Conservation (phyloP, 2,797 vertebrate species). For the Orestias chungarensis region DNA sequence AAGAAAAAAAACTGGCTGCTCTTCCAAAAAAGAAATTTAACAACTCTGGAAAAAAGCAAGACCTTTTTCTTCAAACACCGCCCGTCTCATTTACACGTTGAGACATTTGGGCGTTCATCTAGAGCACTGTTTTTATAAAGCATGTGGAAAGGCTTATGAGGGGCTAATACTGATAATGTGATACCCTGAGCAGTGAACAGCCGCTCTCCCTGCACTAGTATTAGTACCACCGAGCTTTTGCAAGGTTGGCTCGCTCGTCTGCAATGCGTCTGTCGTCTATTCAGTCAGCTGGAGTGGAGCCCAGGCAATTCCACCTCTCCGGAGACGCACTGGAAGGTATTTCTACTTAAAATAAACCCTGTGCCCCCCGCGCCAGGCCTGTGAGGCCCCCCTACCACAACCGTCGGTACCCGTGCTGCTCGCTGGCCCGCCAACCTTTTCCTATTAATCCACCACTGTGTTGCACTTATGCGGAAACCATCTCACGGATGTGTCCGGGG, state of each 20-base stretch:
- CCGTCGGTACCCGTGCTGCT: conserved; percentile 59
- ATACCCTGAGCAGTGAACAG: conserved; percentile 60
- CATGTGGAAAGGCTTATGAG: conserved; percentile 71
- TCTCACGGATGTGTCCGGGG: conserved; percentile 73
- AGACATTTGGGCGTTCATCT: conserved; percentile 51
- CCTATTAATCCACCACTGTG: conserved; percentile 76
- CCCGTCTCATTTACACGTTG: conserved; percentile 49
- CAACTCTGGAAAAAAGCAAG: conserved; percentile 45
- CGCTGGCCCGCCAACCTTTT: conserved; percentile 72
- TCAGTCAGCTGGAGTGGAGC: conserved; percentile 68
- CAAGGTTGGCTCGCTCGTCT: conserved; percentile 69
- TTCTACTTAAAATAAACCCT: conserved; percentile 81
- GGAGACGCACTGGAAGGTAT: conserved; percentile 79
- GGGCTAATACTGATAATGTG: conserved; percentile 67
- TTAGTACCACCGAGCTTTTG: conserved; percentile 69
- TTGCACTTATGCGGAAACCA: conserved; percentile 76
- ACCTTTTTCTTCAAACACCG: conserved; percentile 12
- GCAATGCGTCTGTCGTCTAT: conserved; percentile 76
- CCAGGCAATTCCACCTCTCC: conserved; percentile 72
- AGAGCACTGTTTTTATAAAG: conserved; percentile 60
- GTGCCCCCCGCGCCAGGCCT: conserved; percentile 74
- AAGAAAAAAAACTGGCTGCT: conserved; percentile 22
- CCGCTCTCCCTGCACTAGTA: conserved; percentile 61
- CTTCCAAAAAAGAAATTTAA: conserved; percentile 22
- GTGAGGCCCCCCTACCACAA: conserved; percentile 46